These are phyloP conservation scores for Malacoctenus gilli DNA, from an alignment of 2,797 vertebrate species.

Conservation along the genomic window DNA sequence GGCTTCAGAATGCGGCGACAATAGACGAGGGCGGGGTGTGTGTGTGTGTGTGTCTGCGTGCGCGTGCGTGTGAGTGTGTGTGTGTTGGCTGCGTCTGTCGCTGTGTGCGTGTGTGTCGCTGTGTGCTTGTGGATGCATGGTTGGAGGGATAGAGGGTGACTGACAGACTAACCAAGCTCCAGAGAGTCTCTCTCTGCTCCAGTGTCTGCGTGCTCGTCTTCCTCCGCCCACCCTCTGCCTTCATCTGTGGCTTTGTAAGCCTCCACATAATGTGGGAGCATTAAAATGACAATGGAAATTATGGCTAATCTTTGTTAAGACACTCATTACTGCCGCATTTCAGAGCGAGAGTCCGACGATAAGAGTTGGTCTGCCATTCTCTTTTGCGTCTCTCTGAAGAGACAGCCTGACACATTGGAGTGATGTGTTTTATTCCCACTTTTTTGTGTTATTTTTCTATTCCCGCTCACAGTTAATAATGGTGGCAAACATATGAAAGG, in stretches of 20 bases:
- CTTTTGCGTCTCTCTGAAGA: slow-evolving; percentile 54
- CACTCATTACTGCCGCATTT: slow-evolving; percentile 75
- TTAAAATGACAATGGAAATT: slow-evolving; percentile 82
- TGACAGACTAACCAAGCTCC: slow-evolving; percentile 77
- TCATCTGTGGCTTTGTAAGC: slow-evolving; percentile 76
- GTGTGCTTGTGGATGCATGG: slow-evolving; percentile 35
- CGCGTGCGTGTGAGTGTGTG: slow-evolving; percentile 32
- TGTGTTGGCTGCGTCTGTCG: slow-evolving; percentile 39
- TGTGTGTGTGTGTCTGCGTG: slow-evolving; percentile 34
- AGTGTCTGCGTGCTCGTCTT: slow-evolving; percentile 60
- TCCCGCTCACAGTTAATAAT: slow-evolving; percentile 74
- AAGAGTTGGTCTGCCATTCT: slow-evolving; percentile 63
- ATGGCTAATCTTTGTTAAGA: slow-evolving; percentile 82
- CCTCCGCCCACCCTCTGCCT: slow-evolving; percentile 73
- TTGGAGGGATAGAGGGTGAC: slow-evolving; percentile 68
- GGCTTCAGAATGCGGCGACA: slow-evolving; percentile 64
- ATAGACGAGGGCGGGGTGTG: slow-evolving; percentile 46
- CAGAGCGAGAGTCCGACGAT: slow-evolving; percentile 73
- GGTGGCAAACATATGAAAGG: slow-evolving; percentile 79
- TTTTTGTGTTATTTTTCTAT: slow-evolving; percentile 63
- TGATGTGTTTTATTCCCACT: slow-evolving; percentile 77
- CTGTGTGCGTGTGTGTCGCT: slow-evolving; percentile 39
- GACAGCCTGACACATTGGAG: slow-evolving; percentile 74
- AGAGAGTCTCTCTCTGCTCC: slow-evolving; percentile 54
- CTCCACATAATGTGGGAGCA: slow-evolving; percentile 75